Conservation (phyloP, 2,888 invertebrate genomes). For the Acrocyrtus sp. region DNA sequence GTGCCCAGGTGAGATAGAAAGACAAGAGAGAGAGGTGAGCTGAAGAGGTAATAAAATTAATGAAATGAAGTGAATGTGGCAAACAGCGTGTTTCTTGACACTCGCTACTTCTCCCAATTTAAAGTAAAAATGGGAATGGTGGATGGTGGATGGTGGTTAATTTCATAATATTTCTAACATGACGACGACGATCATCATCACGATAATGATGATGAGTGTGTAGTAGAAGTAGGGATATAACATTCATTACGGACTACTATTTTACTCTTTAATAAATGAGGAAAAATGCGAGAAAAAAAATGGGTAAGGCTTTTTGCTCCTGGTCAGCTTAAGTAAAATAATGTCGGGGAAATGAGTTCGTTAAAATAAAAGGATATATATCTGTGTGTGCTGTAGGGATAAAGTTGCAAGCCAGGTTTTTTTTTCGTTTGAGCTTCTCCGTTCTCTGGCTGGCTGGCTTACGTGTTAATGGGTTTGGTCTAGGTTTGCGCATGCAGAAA, state of each 20-base stretch:
- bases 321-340: too few species aligned
- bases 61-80: constrained; percentile 45
- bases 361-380: neutral
- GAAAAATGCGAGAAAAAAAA: constrained; percentile 6
- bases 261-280: constrained; percentile 8
- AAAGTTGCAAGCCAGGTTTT: constrained; percentile 17
- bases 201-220: constrained; percentile 43
- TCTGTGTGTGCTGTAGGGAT: too few species aligned
- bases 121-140: neutral
- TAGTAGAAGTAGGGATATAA: neutral
- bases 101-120: constrained; percentile 9
- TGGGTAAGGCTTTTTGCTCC: neutral
- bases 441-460: constrained; percentile 38
- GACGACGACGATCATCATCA: constrained; percentile 42
- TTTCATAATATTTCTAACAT: constrained; percentile 39
- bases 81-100: constrained; percentile 44
- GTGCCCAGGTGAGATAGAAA: neutral
- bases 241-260: neutral
- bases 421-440: constrained; percentile 26
- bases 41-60: constrained; percentile 47
- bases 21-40: neutral
- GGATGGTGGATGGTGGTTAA: constrained; percentile 26
- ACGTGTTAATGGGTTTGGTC: constrained; percentile 53
- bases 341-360: neutral
- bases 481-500: constrained; percentile 50